phyloP scores from a whole-genome alignment of 92 coral and sea anemone genomes.

The Umimayanthus chanpuru region DNA sequence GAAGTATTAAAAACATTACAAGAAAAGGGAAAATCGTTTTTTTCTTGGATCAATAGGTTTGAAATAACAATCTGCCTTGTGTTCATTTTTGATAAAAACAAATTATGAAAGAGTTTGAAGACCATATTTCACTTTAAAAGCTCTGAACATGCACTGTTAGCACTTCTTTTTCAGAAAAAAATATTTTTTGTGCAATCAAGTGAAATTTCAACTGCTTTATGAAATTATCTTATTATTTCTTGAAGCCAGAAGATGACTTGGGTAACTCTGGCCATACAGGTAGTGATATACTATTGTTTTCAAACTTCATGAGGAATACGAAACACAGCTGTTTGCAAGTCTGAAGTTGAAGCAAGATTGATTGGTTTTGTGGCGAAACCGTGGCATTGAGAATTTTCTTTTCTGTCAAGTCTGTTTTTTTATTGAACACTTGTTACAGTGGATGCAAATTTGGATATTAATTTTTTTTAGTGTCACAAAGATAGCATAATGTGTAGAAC shows the following conservation, averaged over 20 bases:
- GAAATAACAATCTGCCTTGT: not conserved
- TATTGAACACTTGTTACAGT: too few relatives aligned
- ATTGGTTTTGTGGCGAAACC: too few relatives aligned
- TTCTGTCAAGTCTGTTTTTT: too few relatives aligned
- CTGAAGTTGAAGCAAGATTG: too few relatives aligned
- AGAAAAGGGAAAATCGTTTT: not conserved
- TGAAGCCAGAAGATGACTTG: not conserved
- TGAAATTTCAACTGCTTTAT: not conserved
- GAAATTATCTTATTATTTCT: not conserved
- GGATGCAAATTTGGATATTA: too few relatives aligned
- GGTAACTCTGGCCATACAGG: too few relatives aligned
- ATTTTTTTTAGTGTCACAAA: too few relatives aligned
- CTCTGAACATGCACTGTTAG: not conserved
- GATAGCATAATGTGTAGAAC: too few relatives aligned
- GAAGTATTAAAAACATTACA: constrained; percentile 3
- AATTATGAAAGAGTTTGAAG: not conserved
- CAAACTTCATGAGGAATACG: not conserved
- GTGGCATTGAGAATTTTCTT: too few relatives aligned
- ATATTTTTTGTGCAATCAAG: not conserved
- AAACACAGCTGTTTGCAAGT: not conserved
- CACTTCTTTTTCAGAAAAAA: not conserved
- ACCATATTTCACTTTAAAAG: not conserved
- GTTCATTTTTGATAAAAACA: not conserved
- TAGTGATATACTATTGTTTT: not conserved
- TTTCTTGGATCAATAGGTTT: not conserved